Base-by-base conservation (phyloP, 2,888 invertebrate species). In the Cheilosia urbana region DNA sequence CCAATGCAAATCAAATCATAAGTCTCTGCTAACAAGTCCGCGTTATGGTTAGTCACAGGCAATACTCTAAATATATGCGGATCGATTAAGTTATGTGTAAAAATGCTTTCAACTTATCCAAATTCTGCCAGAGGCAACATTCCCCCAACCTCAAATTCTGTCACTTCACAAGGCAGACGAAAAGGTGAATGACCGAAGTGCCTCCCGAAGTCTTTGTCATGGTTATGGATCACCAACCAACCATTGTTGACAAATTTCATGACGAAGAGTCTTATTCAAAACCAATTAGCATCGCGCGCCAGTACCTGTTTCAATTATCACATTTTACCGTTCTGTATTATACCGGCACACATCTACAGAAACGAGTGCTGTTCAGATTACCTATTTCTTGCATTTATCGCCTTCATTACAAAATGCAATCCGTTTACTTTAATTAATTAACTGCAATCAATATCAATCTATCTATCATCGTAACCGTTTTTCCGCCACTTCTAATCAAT, bases 401-500 rank as follows among this genome's bases (percentile, higher is more conserved):
- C 58, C 51, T 73, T 47, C 51, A 30, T 79, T 51, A 71, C 68
- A 63, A 73, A 62, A 57, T 69, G 58, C 63, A 73, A 40, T 63
- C 80, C 84, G 75, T 58, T 84, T 63, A 60, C 79, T 75, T 79
- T 34, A 80, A 79, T 84, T 75, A 80, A 84, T 84, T 79, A 80
- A 75, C 84, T 79, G 79, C 75, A 84, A 69, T 80, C 80, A 79
- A 79, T 84, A 79, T 75, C 84, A 84, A 79, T 84, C 75, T 79
- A 75, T 73, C 79, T 51, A 69, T 79, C 75, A 65, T 75, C 57
- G 24, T 79, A 84, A 84, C 84, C 73, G 84, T 84, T 84, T 78
- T 84, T 79, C 84, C 79, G 65, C 84, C 84, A 79, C 79, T 84
- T 79, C 68, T 69, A 84, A 84, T 80, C 85, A 85, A 72, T 85